Conservation (phyloP, 2,797 vertebrate species). For the Gambusia yucatana region DNA sequence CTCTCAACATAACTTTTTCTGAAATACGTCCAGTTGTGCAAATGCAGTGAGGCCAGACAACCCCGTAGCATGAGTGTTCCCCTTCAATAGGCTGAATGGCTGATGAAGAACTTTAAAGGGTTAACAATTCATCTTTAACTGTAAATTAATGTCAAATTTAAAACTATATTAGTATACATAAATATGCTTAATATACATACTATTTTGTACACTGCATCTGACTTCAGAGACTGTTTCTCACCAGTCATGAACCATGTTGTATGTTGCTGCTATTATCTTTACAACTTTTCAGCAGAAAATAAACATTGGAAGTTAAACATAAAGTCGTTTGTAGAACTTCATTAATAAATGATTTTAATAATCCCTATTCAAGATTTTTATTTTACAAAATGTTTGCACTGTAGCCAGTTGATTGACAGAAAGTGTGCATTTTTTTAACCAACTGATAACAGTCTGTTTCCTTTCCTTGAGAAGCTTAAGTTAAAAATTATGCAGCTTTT, state of each 20-base stretch:
- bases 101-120: not conserved
- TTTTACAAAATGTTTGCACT: not conserved
- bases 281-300: not conserved
- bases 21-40: not conserved
- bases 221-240: not conserved
- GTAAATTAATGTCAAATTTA: not conserved
- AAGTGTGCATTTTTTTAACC: not conserved
- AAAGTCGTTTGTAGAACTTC: conserved; percentile 16
- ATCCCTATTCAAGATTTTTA: conserved; percentile 14
- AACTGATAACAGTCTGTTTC: not conserved
- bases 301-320: not conserved
- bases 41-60: not conserved
- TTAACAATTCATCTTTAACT: not conserved
- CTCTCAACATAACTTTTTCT: not conserved
- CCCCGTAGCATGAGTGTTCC: not conserved
- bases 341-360: conserved; percentile 21
- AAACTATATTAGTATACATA: too few relatives aligned
- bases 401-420: not conserved
- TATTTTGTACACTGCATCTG: not conserved
- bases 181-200: too few relatives aligned
- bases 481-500: not conserved
- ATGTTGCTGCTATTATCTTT: not conserved
- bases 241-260: not conserved
- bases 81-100: too few relatives aligned
- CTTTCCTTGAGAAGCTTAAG: not conserved